A percentile compares a stretch with the other conserved stretches of the same genome.
These are phyloP conservation scores for Drosophila antonietae DNA, from an alignment of 2,888 invertebrate genomes.

Conservation along the genomic window DNA sequence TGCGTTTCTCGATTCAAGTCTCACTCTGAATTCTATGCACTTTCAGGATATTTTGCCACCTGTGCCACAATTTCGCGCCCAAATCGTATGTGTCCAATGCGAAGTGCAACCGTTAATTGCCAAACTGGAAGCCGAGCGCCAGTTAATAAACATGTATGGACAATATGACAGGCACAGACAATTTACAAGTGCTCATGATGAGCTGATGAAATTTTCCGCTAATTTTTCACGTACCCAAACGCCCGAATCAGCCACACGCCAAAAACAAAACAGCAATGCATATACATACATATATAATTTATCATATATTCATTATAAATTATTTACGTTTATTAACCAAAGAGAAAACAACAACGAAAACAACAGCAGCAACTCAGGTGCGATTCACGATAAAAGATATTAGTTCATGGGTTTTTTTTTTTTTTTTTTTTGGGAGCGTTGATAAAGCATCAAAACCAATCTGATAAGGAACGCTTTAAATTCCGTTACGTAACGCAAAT, in stretches of 20 bases:
- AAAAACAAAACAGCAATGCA: slow-evolving; percentile 32
- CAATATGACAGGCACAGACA: slow-evolving; percentile 51
- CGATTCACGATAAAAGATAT: slow-evolving; percentile 41
- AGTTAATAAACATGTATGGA: slow-evolving; percentile 39
- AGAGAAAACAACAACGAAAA: slow-evolving; percentile 24
- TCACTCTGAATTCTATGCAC: neutral
- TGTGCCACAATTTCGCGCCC: slow-evolving; percentile 18
- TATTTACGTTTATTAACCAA: slow-evolving; percentile 73
- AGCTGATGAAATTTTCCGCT: slow-evolving; percentile 71
- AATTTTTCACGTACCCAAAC: slow-evolving; percentile 71
- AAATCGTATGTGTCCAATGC: slow-evolving; percentile 49
- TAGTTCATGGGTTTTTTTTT: slow-evolving; percentile 20
- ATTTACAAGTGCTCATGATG: slow-evolving; percentile 64
- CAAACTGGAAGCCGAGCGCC: slow-evolving; percentile 39
- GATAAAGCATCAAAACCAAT: slow-evolving; percentile 81
- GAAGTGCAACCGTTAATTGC: slow-evolving; percentile 65
- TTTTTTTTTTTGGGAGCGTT: slow-evolving; percentile 62
- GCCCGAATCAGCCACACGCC: slow-evolving; percentile 60
- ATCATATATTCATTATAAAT: slow-evolving; percentile 77
- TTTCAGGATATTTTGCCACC: slow-evolving; percentile 8
- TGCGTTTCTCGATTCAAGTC: neutral
- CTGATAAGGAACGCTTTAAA: slow-evolving; percentile 84
- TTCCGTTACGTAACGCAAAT: slow-evolving; percentile 85
- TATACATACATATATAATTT: slow-evolving; percentile 50
- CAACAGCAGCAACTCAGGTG: slow-evolving; percentile 25